These are phyloP conservation scores for Dendrolimus punctatus DNA, from an alignment of 1,140 invertebrate species.

Conservation along the genomic window DNA sequence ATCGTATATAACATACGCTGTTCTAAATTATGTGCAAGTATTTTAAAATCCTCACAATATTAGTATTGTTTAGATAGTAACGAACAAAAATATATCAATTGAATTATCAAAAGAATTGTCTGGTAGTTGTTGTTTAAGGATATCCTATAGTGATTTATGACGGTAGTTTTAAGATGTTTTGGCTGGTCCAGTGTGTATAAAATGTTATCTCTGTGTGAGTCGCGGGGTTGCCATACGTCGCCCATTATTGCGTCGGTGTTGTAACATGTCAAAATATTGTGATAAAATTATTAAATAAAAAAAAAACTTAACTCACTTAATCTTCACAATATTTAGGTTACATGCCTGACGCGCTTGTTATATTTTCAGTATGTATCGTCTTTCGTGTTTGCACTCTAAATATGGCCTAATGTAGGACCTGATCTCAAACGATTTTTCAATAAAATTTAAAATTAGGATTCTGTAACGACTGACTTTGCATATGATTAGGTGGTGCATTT, in stretches of 20 bases:
- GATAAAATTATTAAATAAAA: slow-evolving; percentile 7
- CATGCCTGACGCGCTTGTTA: slow-evolving; percentile 3
- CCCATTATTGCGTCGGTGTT: slow-evolving; percentile 14
- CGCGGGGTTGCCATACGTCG: slow-evolving; percentile 12
- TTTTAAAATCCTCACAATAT: no score
- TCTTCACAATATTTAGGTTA: slow-evolving; percentile 7
- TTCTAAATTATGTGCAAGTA: no score
- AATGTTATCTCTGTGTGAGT: slow-evolving; percentile 12
- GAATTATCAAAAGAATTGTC: background rate
- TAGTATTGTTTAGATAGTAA: no score
- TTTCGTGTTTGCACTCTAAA: slow-evolving; percentile 10
- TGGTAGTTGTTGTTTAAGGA: slow-evolving; percentile 3
- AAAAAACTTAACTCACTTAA: background rate
- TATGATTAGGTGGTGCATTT: slow-evolving; percentile 3
- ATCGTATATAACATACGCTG: no score
- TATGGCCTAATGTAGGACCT: slow-evolving; percentile 24
- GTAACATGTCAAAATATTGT: slow-evolving; percentile 9
- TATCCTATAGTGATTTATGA: slow-evolving; percentile 7
- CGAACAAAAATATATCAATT: no score
- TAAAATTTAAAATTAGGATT: no score
- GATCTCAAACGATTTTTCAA: no score
- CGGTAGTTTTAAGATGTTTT: slow-evolving; percentile 15
- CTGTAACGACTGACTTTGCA: slow-evolving; percentile 3
- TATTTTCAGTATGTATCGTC: background rate
- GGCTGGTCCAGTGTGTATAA: slow-evolving; percentile 15